Conservation (phyloP, 2,888 invertebrate species). For the Ceraclea dissimilis region DNA sequence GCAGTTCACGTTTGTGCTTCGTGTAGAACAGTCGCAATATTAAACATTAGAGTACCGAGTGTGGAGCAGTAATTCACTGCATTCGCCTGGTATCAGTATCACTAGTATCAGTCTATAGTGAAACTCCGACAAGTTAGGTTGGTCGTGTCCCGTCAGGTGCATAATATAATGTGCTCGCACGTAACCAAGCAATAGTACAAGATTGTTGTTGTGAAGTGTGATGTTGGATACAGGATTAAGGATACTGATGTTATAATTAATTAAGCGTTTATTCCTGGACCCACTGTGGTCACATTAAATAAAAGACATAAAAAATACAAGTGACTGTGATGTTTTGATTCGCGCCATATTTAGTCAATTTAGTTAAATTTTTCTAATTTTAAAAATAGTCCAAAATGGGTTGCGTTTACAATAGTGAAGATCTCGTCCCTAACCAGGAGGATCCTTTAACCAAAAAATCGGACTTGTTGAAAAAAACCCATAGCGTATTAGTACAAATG, state of each 20-base stretch:
- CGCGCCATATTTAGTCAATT: conserved; percentile 19
- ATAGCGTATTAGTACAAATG: conserved; percentile 58
- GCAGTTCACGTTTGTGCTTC: conserved; percentile 38
- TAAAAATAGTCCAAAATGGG: conserved; percentile 19
- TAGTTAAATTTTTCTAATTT: conserved; percentile 8
- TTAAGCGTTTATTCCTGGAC: neutral
- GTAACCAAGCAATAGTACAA: conserved; percentile 2
- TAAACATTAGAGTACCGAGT: neutral
- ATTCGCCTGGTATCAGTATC: neutral
- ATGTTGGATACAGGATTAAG: conserved; percentile 38
- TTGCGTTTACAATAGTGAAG: conserved; percentile 25
- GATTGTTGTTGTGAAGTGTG: conserved; percentile 34
- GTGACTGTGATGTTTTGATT: conserved; percentile 24
- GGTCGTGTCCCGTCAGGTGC: conserved; percentile 7
- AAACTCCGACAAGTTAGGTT: conserved; percentile 17
- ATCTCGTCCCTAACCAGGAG: conserved; percentile 18
- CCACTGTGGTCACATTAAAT: conserved; percentile 1
- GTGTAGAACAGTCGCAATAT: conserved; percentile 33
- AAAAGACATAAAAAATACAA: neutral
- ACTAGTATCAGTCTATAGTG: conserved; percentile 11
- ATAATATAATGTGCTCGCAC: conserved; percentile 2
- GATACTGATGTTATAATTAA: conserved; percentile 11
- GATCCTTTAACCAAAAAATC: conserved; percentile 20
- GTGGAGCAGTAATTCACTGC: neutral
- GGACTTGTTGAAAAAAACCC: conserved; percentile 48